These are phyloP conservation scores for Autographa gamma DNA, from an alignment of 2,888 invertebrate species.

Conservation along the genomic window DNA sequence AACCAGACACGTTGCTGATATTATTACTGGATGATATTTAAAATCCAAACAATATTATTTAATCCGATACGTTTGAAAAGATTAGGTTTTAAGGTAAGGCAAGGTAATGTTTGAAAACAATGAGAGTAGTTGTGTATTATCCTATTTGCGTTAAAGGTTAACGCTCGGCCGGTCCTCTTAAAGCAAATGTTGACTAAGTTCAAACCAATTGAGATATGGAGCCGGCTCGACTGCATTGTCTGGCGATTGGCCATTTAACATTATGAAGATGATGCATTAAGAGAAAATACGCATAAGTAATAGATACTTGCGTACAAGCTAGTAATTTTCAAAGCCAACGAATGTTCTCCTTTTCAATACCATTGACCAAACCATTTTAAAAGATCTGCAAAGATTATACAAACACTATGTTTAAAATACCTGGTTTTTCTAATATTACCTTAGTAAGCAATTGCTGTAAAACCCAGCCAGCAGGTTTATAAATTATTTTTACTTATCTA, in stretches of 20 bases:
- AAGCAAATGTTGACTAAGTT: slow-evolving; percentile 45
- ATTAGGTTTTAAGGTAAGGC: not conserved
- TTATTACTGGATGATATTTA: not conserved
- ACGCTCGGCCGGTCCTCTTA: slow-evolving; percentile 26
- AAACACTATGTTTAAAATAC: too few species aligned
- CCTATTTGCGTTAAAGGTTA: slow-evolving; percentile 29
- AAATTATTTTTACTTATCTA: too few species aligned
- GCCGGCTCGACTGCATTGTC: slow-evolving; percentile 22
- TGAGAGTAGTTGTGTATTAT: not conserved
- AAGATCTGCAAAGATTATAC: too few species aligned
- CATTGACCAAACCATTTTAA: too few species aligned
- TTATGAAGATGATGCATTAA: slow-evolving; percentile 14
- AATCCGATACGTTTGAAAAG: not conserved
- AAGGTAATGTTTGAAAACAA: not conserved
- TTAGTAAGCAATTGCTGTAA: too few species aligned
- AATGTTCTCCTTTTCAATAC: too few species aligned
- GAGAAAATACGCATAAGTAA: too few species aligned
- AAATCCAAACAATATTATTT: too few species aligned
- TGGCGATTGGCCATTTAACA: slow-evolving; percentile 14
- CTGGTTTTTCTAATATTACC: too few species aligned
- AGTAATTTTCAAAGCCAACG: too few species aligned
- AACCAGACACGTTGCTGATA: not conserved
- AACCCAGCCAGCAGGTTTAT: too few species aligned
- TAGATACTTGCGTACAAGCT: too few species aligned
- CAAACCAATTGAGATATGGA: slow-evolving; percentile 40